These are phyloP conservation scores for Cryptus viduatorius DNA, from an alignment of 2,888 invertebrate genomes.

Conservation along the genomic window DNA sequence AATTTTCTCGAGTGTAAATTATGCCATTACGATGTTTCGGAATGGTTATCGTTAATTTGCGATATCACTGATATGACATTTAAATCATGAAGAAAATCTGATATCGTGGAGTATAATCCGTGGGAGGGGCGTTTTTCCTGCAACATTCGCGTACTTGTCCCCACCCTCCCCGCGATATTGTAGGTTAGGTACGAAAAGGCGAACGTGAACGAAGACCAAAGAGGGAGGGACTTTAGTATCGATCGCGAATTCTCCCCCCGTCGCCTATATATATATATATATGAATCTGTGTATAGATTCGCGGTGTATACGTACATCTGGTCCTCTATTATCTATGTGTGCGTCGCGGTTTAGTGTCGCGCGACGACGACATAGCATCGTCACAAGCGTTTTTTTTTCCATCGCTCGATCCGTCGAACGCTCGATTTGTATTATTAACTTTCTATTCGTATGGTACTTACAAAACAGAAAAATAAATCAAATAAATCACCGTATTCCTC, in stretches of 20 bases:
- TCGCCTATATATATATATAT: slow-evolving; percentile 30
- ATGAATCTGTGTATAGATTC: background rate
- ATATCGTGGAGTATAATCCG: no score
- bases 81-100: background rate
- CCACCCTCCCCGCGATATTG: slow-evolving; percentile 16
- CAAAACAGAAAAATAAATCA: background rate
- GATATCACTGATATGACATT: background rate
- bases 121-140: slow-evolving; percentile 5
- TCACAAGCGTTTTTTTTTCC: slow-evolving; percentile 53
- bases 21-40: background rate
- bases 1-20: background rate
- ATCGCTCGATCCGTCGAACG: slow-evolving; percentile 10
- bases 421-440: slow-evolving; percentile 3
- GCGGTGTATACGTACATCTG: background rate
- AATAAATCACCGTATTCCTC: background rate
- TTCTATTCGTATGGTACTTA: background rate
- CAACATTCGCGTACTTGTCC: background rate
- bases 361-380: slow-evolving; percentile 39
- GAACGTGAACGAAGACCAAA: slow-evolving; percentile 34
- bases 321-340: slow-evolving; percentile 18
- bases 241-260: slow-evolving; percentile 60
- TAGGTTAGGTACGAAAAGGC: slow-evolving; percentile 39
- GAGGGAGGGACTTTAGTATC: slow-evolving; percentile 68
- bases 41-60: background rate
- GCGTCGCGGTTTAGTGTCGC: slow-evolving; percentile 51